phyloP scores from a whole-genome alignment of 2,797 vertebrate species.

The Pangasius mekongensis region DNA sequence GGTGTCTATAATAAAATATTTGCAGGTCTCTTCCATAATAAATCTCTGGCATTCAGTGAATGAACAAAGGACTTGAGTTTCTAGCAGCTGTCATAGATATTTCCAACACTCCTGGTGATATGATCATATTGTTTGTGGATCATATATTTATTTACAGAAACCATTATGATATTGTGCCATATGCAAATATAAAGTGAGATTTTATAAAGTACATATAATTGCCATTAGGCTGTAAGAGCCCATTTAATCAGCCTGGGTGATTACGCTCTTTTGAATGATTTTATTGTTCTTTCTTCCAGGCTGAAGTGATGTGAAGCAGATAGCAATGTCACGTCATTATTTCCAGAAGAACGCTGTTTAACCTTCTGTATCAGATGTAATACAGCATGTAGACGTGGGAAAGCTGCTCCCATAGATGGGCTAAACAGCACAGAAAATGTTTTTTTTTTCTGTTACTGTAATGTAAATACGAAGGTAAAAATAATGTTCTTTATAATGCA shows the following conservation, averaged over 20 bases:
- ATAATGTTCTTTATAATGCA: background rate
- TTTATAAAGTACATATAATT: constrained; percentile 6
- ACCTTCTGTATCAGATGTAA: background rate
- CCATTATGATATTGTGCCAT: background rate
- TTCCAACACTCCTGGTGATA: background rate
- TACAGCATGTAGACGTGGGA: background rate
- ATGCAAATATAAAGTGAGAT: constrained; percentile 2
- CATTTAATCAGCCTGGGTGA: background rate
- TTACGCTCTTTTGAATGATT: background rate
- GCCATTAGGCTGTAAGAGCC: background rate
- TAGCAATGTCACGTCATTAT: background rate
- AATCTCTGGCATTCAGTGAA: constrained; percentile 17
- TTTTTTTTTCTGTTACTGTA: background rate
- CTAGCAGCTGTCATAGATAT: background rate
- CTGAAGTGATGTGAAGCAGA: background rate
- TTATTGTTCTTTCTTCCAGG: background rate
- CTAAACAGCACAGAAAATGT: background rate
- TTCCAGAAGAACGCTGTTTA: background rate
- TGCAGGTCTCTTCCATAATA: background rate
- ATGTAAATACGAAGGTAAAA: background rate
- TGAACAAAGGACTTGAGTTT: constrained; percentile 1
- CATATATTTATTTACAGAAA: background rate
- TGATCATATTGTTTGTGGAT: background rate
- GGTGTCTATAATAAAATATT: constrained; percentile 20
- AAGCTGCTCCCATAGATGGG: background rate